These are phyloP conservation scores for Boloria euphrosyne DNA, from an alignment of 2,888 invertebrate genomes.

Conservation along the genomic window DNA sequence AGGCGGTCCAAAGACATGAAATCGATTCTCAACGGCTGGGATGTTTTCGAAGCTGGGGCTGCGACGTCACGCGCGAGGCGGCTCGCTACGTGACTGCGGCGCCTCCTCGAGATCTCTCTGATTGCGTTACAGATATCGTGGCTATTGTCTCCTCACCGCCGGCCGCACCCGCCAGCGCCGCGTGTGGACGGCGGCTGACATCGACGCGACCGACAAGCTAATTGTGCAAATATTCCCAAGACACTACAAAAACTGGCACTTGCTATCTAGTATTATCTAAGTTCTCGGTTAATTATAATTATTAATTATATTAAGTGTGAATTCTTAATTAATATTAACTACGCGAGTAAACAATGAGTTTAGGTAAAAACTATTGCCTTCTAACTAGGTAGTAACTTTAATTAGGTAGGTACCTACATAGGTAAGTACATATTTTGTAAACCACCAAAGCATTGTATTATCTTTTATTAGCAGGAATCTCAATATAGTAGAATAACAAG, in stretches of 20 bases:
- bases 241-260: constrained; percentile 12
- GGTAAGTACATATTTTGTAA: too few relatives aligned
- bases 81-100: constrained; percentile 34
- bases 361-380: too few relatives aligned
- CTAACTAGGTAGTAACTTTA: not conserved
- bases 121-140: constrained; percentile 23
- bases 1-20: constrained; percentile 40
- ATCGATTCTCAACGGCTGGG: constrained; percentile 40
- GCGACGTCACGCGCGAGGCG: constrained; percentile 39
- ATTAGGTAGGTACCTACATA: too few relatives aligned
- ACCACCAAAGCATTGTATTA: too few relatives aligned
- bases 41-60: constrained; percentile 27
- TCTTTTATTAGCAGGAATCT: too few relatives aligned
- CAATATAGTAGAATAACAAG: not conserved
- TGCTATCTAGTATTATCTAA: not conserved
- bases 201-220: not conserved
- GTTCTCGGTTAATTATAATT: constrained; percentile 15
- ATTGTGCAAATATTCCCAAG: constrained; percentile 12
- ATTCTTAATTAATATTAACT: too few relatives aligned
- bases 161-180: not conserved
- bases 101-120: constrained; percentile 22
- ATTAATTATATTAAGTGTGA: constrained; percentile 7
- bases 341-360: too few relatives aligned
- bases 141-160: not conserved
- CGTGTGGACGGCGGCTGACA: not conserved